Percentiles rank a stretch among this genome's conserved stretches.
Conservation (phyloP, 2,888 invertebrate genomes). For the Cryptocheilus praepositus region DNA sequence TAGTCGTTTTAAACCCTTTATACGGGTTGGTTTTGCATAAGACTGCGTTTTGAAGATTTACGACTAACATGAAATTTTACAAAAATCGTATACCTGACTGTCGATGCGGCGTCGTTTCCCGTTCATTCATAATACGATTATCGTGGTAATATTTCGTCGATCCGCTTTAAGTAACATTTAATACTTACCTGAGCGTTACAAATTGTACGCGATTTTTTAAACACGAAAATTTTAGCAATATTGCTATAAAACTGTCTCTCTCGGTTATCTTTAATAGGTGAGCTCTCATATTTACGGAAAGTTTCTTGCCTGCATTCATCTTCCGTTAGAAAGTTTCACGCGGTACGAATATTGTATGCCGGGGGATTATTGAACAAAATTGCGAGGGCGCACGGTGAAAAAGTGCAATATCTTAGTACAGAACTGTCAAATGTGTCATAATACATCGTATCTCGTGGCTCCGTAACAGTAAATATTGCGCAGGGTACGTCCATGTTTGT, state of each 20-base stretch:
- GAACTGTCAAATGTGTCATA: too few relatives aligned
- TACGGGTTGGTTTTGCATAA: too few relatives aligned
- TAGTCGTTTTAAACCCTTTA: too few relatives aligned
- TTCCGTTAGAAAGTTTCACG: slow-evolving; percentile 22
- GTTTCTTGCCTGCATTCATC: slow-evolving; percentile 19
- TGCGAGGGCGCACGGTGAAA: slow-evolving; percentile 7
- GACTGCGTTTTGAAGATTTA: too few relatives aligned
- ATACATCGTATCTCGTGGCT: too few relatives aligned
- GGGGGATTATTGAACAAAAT: slow-evolving; percentile 14
- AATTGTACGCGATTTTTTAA: background rate
- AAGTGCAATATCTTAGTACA: slow-evolving; percentile 6
- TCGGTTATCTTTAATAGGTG: slow-evolving; percentile 1
- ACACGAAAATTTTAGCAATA: background rate
- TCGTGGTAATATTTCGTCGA: background rate
- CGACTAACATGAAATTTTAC: too few relatives aligned
- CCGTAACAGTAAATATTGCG: too few relatives aligned
- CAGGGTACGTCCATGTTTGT: too few relatives aligned
- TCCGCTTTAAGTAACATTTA: background rate
- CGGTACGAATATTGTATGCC: slow-evolving; percentile 18
- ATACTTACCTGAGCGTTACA: too few relatives aligned
- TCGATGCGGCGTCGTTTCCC: too few relatives aligned
- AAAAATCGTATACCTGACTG: too few relatives aligned
- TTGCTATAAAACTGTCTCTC: slow-evolving; percentile 5
- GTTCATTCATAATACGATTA: too few relatives aligned
- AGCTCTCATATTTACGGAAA: slow-evolving; percentile 20